These are phyloP conservation scores for Sylvietta virens DNA, from an alignment of 2,113 vertebrate genomes.

Conservation along the genomic window DNA sequence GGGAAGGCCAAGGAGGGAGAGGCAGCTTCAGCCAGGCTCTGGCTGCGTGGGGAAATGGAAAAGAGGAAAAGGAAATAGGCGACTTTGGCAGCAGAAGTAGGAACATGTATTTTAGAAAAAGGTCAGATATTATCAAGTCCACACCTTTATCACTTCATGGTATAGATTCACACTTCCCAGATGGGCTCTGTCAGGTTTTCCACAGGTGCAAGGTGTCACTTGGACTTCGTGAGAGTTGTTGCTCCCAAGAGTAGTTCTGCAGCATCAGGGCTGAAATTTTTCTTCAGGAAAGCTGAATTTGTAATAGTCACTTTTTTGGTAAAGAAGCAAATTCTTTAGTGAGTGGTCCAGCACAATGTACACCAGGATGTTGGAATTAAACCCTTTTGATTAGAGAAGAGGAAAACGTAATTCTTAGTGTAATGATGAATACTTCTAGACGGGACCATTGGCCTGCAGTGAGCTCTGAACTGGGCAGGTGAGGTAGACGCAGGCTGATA, in stretches of 20 bases:
- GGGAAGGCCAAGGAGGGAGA: background rate
- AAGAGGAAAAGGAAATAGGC: background rate
- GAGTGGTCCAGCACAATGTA: background rate
- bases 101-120: background rate
- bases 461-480: background rate
- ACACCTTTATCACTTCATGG: background rate
- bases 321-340: background rate
- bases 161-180: background rate
- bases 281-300: background rate
- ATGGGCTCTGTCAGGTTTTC: background rate
- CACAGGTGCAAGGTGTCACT: background rate
- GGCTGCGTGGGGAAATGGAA: background rate
- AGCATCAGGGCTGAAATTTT: background rate
- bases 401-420: background rate
- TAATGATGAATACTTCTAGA: background rate
- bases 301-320: background rate
- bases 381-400: background rate
- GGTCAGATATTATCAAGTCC: background rate
- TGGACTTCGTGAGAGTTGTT: background rate
- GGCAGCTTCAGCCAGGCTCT: background rate
- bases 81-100: background rate
- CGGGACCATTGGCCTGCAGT: background rate
- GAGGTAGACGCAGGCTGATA: background rate
- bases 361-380: background rate
- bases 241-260: background rate